Percentiles rank a stretch among this genome's conserved stretches.
Conservation (phyloP, 2,113 vertebrate genomes). For the Panthera leo region DNA sequence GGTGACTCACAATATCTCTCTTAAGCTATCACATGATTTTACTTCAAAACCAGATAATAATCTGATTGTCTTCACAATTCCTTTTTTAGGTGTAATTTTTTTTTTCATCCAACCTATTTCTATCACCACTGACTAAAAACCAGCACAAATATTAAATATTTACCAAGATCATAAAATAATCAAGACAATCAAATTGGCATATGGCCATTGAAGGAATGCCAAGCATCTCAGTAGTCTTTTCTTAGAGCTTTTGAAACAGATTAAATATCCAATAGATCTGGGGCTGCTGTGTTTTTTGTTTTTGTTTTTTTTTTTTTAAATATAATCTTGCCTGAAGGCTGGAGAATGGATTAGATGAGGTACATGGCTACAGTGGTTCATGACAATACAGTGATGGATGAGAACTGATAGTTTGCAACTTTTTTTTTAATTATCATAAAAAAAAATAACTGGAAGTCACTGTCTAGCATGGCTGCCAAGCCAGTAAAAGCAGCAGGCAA, state of each 20-base stretch:
- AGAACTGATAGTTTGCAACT: slow-evolving; percentile 61
- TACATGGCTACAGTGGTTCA: neutral
- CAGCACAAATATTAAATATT: slow-evolving; percentile 47
- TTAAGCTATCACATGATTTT: neutral
- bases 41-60: neutral
- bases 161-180: slow-evolving; percentile 37
- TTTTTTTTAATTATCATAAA: slow-evolving; percentile 52
- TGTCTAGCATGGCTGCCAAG: slow-evolving; percentile 31
- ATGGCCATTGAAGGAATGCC: slow-evolving; percentile 4
- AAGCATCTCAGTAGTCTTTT: neutral
- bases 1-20: neutral
- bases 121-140: neutral
- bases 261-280: slow-evolving; percentile 1
- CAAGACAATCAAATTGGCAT: neutral
- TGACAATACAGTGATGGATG: slow-evolving; percentile 46
- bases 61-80: neutral
- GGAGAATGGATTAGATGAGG: neutral
- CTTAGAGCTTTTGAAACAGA: slow-evolving; percentile 29
- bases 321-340: slow-evolving; percentile 4
- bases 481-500: slow-evolving; percentile 55
- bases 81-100: neutral
- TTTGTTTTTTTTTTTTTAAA: neutral
- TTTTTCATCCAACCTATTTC: slow-evolving; percentile 4
- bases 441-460: slow-evolving; percentile 48
- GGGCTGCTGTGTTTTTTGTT: neutral